Percentiles rank a stretch among this genome's conserved stretches.
Evolutionary conservation across 2,888 invertebrate genomes (phyloP).

Genomic region (Papilio protenor): DNA sequence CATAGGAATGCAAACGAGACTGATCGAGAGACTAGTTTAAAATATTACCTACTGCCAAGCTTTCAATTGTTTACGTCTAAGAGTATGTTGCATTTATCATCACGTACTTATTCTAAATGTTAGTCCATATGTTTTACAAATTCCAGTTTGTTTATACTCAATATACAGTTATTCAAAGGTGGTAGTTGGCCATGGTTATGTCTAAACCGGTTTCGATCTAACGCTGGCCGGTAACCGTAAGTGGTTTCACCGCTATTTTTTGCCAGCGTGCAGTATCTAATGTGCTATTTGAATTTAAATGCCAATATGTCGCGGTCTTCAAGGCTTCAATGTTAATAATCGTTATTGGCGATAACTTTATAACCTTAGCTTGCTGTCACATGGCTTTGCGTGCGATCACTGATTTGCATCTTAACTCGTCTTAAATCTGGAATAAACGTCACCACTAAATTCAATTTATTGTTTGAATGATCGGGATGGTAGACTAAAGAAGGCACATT

Average conservation of each 20-base stretch:
- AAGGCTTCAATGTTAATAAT: conserved; percentile 36
- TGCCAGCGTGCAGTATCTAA: conserved; percentile 31
- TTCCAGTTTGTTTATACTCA: conserved; percentile 52
- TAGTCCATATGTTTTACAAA: conserved; percentile 15
- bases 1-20: background rate
- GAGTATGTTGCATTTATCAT: background rate
- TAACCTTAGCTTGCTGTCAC: conserved; percentile 17
- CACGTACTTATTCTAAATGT: background rate
- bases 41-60: background rate
- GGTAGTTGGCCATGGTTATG: conserved; percentile 55
- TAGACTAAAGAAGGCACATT: background rate
- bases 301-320: conserved; percentile 31
- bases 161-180: conserved; percentile 50
- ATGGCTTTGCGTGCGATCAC: background rate
- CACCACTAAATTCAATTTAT: background rate
- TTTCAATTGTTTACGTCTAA: background rate
- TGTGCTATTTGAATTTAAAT: conserved; percentile 29
- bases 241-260: conserved; percentile 39
- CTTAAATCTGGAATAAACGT: background rate
- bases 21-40: background rate
- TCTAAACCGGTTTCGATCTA: conserved; percentile 52
- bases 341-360: conserved; percentile 21
- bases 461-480: background rate
- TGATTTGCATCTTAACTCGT: background rate
- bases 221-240: conserved; percentile 30